These are phyloP conservation scores for Argyrosomus regius DNA, from an alignment of 2,797 vertebrate genomes.

Conservation along the genomic window DNA sequence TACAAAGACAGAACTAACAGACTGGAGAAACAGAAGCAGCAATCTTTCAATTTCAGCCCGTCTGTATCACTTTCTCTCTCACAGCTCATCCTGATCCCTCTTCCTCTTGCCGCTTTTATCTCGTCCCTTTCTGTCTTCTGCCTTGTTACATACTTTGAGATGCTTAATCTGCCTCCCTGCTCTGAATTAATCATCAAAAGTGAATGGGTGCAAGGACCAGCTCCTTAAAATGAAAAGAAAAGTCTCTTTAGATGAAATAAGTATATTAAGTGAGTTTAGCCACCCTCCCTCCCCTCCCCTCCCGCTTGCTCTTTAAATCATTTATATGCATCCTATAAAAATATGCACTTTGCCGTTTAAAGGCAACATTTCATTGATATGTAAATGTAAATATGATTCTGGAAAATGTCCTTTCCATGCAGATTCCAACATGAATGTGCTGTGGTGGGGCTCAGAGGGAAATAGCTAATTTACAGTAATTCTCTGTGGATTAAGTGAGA, in stretches of 20 bases:
- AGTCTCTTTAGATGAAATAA: constrained; percentile 50
- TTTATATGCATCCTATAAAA: constrained; percentile 25
- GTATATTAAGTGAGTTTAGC: constrained; percentile 31
- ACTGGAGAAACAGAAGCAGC: constrained; percentile 53
- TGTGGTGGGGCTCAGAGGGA: constrained; percentile 20
- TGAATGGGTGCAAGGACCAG: constrained; percentile 43
- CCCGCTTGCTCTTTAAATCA: constrained; percentile 17
- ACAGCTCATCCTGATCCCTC: constrained; percentile 44
- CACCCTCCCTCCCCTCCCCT: not conserved
- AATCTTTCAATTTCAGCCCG: constrained; percentile 43
- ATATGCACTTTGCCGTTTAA: constrained; percentile 7
- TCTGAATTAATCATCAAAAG: constrained; percentile 73
- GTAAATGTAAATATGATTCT: constrained; percentile 30
- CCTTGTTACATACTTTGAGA: constrained; percentile 66
- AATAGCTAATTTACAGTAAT: constrained; percentile 56
- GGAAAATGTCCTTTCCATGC: constrained; percentile 15
- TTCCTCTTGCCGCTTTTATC: constrained; percentile 64
- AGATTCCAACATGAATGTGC: constrained; percentile 19
- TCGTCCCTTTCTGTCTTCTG: constrained; percentile 44
- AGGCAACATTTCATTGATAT: constrained; percentile 15
- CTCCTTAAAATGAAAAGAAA: constrained; percentile 43
- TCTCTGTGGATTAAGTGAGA: constrained; percentile 46
- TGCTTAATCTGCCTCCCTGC: constrained; percentile 62
- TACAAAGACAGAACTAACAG: constrained; percentile 68
- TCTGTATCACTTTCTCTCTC: constrained; percentile 50